Conservation (phyloP, 2,797 vertebrate species). For the Darevskia mixta region DNA sequence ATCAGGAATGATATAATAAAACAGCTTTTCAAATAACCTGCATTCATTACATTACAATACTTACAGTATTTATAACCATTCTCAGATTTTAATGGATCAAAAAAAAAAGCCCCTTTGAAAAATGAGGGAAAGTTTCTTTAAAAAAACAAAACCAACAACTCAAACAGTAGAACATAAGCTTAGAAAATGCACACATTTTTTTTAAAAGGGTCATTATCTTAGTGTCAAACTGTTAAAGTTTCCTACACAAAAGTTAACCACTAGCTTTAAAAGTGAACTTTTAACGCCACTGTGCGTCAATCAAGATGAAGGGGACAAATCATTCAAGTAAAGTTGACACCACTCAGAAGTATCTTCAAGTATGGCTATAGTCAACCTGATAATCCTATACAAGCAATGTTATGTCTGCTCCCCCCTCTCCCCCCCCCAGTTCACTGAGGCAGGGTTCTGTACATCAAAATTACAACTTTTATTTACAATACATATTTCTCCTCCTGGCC, state of each 20-base stretch:
- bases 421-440: constrained; percentile 77
- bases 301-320: constrained; percentile 87
- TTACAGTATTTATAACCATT: constrained; percentile 99
- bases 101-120: constrained; percentile 89
- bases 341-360: constrained; percentile 94
- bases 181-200: constrained; percentile 83
- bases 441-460: constrained; percentile 89
- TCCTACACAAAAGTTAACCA: constrained; percentile 86
- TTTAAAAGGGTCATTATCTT: constrained; percentile 82
- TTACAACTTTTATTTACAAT: constrained; percentile 83
- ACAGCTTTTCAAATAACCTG: constrained; percentile 99
- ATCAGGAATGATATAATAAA: constrained; percentile 99
- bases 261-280: constrained; percentile 90
- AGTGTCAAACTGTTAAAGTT: constrained; percentile 94
- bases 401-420: constrained; percentile 65
- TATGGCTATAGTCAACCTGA: constrained; percentile 96
- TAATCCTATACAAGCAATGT: constrained; percentile 84
- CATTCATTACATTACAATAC: constrained; percentile 99
- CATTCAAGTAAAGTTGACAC: constrained; percentile 99
- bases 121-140: constrained; percentile 81
- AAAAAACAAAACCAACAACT: constrained; percentile 66
- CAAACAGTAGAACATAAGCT: constrained; percentile 80
- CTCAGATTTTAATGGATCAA: constrained; percentile 88
- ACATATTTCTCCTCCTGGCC: constrained; percentile 61
- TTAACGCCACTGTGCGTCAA: constrained; percentile 84